Base-by-base conservation (phyloP, 2,888 invertebrate genomes). In the Pseudococcus longispinus region DNA sequence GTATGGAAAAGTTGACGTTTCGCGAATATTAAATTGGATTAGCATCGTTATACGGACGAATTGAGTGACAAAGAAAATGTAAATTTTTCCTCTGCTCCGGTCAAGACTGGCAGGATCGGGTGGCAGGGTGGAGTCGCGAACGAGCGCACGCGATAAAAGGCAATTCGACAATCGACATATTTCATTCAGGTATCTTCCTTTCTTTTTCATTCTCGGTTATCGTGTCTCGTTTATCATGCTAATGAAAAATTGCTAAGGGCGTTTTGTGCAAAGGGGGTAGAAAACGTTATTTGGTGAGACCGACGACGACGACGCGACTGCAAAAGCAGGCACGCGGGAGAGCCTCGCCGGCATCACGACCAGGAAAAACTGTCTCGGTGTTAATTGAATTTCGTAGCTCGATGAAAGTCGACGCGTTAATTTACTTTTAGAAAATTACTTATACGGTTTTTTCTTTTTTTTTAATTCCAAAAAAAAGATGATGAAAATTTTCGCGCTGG, bases 11-110 rank as follows among this genome's bases (percentile, higher is more conserved):
- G 29, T 29, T 70, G 70, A 70, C 70, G 20, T 70, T 70, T 70
- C 29, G 29, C 70, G 15, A 29, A 32, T 29, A 70, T 70, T 70
- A 29, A 70, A 70, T 70, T 70, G 32, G 29, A 70, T 70, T 70
- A 70, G 32, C 70, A 70, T 70, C 70, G 70, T 70, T 70, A 70
- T 29, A 29, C 70, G 70, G 29, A 70, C 70, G 70, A 70, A 70
- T 70, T 70, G 70, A 70, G 70, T 70, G 70, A 70, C 70, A 70
- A 70, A 70, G 70, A 29, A 60, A 70, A 70, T 70, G 70, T 70
- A 70, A 70, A 70, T 70, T 70, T 70, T 29, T 18, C 13, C 70
- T 18, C 13, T 26, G 29, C 29, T 29, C 0, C 18, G 23, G 13
- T 65, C 65, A 26, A 2, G 44, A 15, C 13, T 11, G 13, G 13